A percentile compares a stretch with the other conserved stretches of the same genome.
Evolutionary conservation across 2,797 vertebrate genomes (phyloP).

Genomic region (Sparus aurata): DNA sequence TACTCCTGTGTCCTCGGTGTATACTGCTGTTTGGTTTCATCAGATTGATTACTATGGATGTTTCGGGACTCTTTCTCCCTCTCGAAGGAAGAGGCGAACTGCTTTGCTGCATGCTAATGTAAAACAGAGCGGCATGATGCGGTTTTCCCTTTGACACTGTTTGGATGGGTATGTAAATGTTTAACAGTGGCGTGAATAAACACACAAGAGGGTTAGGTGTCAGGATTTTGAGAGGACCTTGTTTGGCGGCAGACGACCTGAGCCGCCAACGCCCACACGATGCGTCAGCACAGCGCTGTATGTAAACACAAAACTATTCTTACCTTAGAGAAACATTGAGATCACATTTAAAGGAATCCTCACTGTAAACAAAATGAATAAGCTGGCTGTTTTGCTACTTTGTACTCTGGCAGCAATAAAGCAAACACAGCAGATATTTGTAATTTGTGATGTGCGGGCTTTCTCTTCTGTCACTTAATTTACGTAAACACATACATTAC

Average conservation of each 20-base stretch:
- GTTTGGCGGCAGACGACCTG: slow-evolving; percentile 40
- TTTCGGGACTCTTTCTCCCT: slow-evolving; percentile 44
- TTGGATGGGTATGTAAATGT: slow-evolving; percentile 79
- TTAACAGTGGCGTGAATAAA: slow-evolving; percentile 74
- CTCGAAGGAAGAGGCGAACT: slow-evolving; percentile 43
- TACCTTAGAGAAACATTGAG: slow-evolving; percentile 44
- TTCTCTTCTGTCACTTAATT: too few relatives aligned
- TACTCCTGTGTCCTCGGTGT: slow-evolving; percentile 56
- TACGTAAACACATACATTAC: too few relatives aligned
- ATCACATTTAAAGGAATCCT: slow-evolving; percentile 37
- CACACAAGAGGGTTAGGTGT: slow-evolving; percentile 75
- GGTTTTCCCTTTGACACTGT: slow-evolving; percentile 65
- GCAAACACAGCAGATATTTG: neutral
- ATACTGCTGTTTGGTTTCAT: slow-evolving; percentile 60
- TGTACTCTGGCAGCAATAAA: neutral
- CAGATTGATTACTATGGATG: slow-evolving; percentile 72
- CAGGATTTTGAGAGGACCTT: slow-evolving; percentile 40
- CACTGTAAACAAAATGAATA: slow-evolving; percentile 27
- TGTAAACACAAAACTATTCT: slow-evolving; percentile 22
- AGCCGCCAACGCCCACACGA: slow-evolving; percentile 9
- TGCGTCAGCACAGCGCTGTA: neutral
- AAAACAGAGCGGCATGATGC: slow-evolving; percentile 60
- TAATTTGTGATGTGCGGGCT: neutral
- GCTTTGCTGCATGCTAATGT: slow-evolving; percentile 58
- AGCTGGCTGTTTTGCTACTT: slow-evolving; percentile 12